Evolutionary conservation across 92 coral and sea anemone genomes (phyloP), one percentile per base, ranked within the genome.

Genomic region (Blastomussa wellsi): DNA sequence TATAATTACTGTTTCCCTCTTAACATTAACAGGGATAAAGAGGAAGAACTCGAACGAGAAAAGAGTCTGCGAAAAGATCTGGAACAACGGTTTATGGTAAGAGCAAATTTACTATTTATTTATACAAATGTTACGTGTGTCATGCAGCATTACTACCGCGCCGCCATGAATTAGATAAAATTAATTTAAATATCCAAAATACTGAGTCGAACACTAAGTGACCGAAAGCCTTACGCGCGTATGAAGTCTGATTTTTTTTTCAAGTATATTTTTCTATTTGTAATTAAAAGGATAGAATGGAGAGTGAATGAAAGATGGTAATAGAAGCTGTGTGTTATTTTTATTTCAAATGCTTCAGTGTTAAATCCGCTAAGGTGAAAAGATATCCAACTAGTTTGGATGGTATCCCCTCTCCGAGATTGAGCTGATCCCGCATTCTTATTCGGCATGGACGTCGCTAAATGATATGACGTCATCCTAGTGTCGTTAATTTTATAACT

Each of bases 21-120:
- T 42, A 11, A 22, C 13, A 17, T 64, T 35, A 35, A 71, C 88
- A 92, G 98, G 73, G 88, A 94, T 57, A 96, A 94, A 59, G 98
- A 94, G 28, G 93, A 94, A 73, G 91, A 94, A 60, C 90, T 96
- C 5, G 86, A 91, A 67, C 89, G 80, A 73, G 98, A 96, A 81
- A 91, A 87, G 64, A 73, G 78, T 24, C 38, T 76, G 13, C 78
- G 98, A 36, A 96, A 90, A 78, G 98, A 95, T 11, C 55, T 94
- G 77, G 98, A 95, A 83, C 88, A 86, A 64, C 88, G 91, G 0
- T 79, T 84, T 73, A 89, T 89, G 90, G 98, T 95, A 64, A 38
- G 13, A 69, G 35, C 7, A 36, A 20, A 70, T 28, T 24, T 36
- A 1, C n/a, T n/a, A n/a, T n/a, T n/a, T n/a, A n/a, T n/a, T 28